These are phyloP conservation scores for Drosophila fulvimacula DNA, from an alignment of 2,888 invertebrate species.

Conservation along the genomic window DNA sequence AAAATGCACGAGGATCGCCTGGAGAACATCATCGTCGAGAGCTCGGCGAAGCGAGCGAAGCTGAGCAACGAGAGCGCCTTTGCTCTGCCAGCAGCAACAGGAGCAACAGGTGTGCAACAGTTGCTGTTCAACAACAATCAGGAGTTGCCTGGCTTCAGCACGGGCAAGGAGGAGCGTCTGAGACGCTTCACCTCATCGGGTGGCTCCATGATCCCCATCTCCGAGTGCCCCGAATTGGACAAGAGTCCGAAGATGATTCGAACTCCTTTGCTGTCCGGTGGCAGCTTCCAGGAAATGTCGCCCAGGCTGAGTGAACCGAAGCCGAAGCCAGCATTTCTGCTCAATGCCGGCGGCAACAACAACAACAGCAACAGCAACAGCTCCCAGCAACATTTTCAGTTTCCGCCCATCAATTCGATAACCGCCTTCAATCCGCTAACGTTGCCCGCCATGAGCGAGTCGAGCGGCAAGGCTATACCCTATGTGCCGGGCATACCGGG, in stretches of 20 bases:
- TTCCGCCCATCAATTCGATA: conserved; percentile 89
- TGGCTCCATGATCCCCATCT: conserved; percentile 87
- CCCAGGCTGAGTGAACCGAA: conserved; percentile 72
- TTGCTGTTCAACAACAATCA: conserved; percentile 38
- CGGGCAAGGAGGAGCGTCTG: conserved; percentile 74
- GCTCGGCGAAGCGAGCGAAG: conserved; percentile 66
- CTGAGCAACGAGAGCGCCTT: conserved; percentile 36
- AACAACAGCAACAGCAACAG: conserved; percentile 4
- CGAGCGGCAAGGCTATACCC: conserved; percentile 88
- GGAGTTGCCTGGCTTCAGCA: conserved; percentile 69
- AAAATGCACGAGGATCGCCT: conserved; percentile 84
- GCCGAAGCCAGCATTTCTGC: conserved; percentile 30
- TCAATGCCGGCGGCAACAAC: conserved; percentile 73
- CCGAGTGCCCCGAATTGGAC: conserved; percentile 87
- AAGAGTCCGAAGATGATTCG: conserved; percentile 91
- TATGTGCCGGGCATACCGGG: conserved; percentile 95
- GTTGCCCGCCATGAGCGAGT: conserved; percentile 86
- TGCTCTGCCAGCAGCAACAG: conserved; percentile 9
- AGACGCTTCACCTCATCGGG: conserved; percentile 83
- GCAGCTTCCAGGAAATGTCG: conserved; percentile 88
- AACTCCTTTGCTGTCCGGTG: conserved; percentile 93
- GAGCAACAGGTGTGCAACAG: conserved; percentile 32
- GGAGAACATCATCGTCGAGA: conserved; percentile 41
- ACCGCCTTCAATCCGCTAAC: conserved; percentile 90
- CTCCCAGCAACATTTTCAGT: conserved; percentile 86